Base-by-base conservation (phyloP, 2,113 vertebrate genomes). In the Amazona vittata region DNA sequence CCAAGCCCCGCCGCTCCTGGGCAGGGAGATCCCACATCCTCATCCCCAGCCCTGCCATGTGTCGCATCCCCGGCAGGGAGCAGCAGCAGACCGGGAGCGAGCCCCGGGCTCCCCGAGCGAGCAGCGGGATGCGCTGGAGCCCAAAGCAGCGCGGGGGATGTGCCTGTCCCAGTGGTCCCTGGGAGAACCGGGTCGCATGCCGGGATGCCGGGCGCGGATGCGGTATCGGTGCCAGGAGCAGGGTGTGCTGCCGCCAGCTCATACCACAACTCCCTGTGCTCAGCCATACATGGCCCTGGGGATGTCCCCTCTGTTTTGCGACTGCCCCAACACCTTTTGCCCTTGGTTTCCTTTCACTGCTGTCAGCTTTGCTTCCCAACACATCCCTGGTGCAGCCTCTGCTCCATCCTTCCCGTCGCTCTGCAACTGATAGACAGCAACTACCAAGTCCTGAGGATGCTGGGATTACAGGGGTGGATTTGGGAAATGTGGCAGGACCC, bases 351-450 rank as follows among this genome's bases (percentile, higher is more conserved):
- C 20, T 35, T 26, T 52, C 46, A 3, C 43, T 6, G 0, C 12
- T 10, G 10, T 25, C 55, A 46, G 64, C 37, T 63, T 59, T 26
- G 21, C 10, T 64, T 55, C 31, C 74, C 85, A 55, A 0, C 31
- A 6, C 63, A 5, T 49, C 65, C 65, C 52, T 2, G 4, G 44
- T 3, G 6, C 12, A 24, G 71, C 35, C 49, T 37, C 2, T 4
- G 47, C 68, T 64, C 73, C 4, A 0, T 63, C 47, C 74, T 60
- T 50, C 33, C 39, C 70, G 3, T 35, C 0, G 0, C n/a, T 18
- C 73, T 67, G 82, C 60, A 22, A 15, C 0, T 8, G 53, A 6
- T 2, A 2, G 60, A n/a, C 3, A 14, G 46, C 67, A 67, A 31
- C 46, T n/a, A 4, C 47, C 41, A 11, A 49, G 21, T 29, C 47